Evolutionary conservation across 2,113 vertebrate genomes (phyloP).

Genomic region (Triplophysa dalaica): DNA sequence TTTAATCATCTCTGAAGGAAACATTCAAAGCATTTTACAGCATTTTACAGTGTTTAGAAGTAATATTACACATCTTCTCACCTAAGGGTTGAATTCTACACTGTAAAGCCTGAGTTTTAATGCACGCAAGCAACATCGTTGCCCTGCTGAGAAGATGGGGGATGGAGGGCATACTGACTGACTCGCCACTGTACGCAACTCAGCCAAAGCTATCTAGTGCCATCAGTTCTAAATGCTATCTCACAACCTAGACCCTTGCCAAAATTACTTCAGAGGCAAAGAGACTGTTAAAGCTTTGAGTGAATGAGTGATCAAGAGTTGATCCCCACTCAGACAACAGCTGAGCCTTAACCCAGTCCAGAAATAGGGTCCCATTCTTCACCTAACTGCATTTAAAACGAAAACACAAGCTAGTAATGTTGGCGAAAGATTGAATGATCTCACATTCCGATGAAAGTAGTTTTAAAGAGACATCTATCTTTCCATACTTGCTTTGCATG

Average conservation of each 20-base stretch:
- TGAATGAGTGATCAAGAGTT: slow-evolving; percentile 33
- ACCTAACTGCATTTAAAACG: slow-evolving; percentile 40
- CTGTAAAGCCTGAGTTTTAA: not conserved
- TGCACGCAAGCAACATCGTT: no score
- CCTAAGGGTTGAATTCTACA: no score
- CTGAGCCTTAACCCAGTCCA: slow-evolving; percentile 65
- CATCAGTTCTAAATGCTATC: slow-evolving; percentile 29
- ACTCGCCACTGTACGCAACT: slow-evolving; percentile 30
- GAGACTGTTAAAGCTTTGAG: not conserved
- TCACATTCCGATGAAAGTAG: not conserved
- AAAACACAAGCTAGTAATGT: not conserved
- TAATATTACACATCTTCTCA: no score
- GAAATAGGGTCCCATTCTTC: slow-evolving; percentile 66
- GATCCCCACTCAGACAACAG: slow-evolving; percentile 69
- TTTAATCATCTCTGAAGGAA: no score
- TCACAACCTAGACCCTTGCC: slow-evolving; percentile 16
- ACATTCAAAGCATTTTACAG: no score
- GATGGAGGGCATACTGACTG: not conserved
- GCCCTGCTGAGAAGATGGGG: no score
- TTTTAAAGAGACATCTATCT: not conserved
- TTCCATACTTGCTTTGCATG: slow-evolving; percentile 5
- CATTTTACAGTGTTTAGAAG: no score
- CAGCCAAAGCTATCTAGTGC: slow-evolving; percentile 17
- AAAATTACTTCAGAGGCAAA: slow-evolving; percentile 34
- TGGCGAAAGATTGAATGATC: not conserved